Evolutionary conservation across 2,888 invertebrate species (phyloP), one percentile per base, ranked within the genome.

Genomic region (Erynnis tages): DNA sequence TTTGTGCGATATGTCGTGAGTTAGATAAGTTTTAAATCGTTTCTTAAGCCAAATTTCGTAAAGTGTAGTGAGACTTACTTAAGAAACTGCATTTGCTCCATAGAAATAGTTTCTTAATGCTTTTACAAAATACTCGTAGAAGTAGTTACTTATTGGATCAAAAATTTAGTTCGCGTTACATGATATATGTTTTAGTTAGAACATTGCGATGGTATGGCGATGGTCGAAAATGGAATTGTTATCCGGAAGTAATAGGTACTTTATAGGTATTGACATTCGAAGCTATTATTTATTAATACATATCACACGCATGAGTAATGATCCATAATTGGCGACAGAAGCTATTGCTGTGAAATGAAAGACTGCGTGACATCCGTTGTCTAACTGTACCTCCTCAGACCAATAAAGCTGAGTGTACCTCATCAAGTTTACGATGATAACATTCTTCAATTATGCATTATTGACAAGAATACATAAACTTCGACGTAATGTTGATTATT

Each of bases 311-410:
- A 69, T 83, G 79, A 82, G 75, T 82, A 82, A 84, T 83, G 79
- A 64, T 64, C 82, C 82, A 63, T 87, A 87, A 82, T 86, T 83
- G 87, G 85, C 63, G 71, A 73, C 82, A 76, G 73, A 73, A 75
- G 79, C 79, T 82, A 82, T 85, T 82, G 77, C 74, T 70, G 73
- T 70, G 66, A 73, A 82, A 76, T 80, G 72, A 82, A 79, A 16
- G 74, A 75, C 78, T 68, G 72, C 86, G 85, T 86, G 87, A 86
- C 85, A 86, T 86, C 87, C 87, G 87, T 71, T 62, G 60, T 56
- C 63, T 82, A 81, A 83, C 84, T 76, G 84, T 82, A 65, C 40
- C 54, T 57, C 56, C 38, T 52, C 19, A 38, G n/a, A n/a, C n/a
- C n/a, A n/a, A n/a, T n/a, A n/a, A n/a, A n/a, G n/a, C n/a, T n/a